phyloP scores from a whole-genome alignment of 2,113 vertebrate genomes.

The Pseudonaja textilis region DNA sequence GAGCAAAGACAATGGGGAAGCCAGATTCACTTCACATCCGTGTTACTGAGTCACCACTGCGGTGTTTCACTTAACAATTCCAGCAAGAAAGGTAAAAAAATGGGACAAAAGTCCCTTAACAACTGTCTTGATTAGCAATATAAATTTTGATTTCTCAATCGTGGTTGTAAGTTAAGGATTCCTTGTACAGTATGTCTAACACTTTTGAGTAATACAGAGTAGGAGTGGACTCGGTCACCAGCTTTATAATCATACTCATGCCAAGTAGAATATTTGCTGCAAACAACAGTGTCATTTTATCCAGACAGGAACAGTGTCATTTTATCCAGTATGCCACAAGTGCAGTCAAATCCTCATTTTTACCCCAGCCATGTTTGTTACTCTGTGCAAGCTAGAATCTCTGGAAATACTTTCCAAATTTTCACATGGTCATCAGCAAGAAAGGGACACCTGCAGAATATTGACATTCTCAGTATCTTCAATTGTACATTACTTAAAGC shows the following conservation, averaged over 20 bases:
- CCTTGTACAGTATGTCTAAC: not conserved
- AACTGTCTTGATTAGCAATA: not conserved
- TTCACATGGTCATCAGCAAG: not conserved
- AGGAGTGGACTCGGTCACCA: not conserved
- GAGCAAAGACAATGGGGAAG: not conserved
- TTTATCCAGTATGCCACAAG: not conserved
- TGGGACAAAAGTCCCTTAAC: not conserved
- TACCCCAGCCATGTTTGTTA: not conserved
- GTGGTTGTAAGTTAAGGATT: not conserved
- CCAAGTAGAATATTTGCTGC: not conserved
- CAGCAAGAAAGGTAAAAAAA: not conserved
- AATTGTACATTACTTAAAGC: accelerated
- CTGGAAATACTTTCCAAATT: not conserved
- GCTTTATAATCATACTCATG: not conserved
- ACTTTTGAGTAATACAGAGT: not conserved
- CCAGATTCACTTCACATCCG: not conserved
- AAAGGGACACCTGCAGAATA: accelerated
- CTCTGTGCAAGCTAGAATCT: not conserved
- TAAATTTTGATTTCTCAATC: not conserved
- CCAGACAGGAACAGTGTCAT: not conserved
- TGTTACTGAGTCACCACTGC: not conserved
- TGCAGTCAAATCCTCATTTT: not conserved
- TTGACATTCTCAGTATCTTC: accelerated
- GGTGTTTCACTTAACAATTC: not conserved
- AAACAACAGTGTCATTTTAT: not conserved